phyloP scores from a whole-genome alignment of 2,797 vertebrate genomes.

The Galago senegalensis region DNA sequence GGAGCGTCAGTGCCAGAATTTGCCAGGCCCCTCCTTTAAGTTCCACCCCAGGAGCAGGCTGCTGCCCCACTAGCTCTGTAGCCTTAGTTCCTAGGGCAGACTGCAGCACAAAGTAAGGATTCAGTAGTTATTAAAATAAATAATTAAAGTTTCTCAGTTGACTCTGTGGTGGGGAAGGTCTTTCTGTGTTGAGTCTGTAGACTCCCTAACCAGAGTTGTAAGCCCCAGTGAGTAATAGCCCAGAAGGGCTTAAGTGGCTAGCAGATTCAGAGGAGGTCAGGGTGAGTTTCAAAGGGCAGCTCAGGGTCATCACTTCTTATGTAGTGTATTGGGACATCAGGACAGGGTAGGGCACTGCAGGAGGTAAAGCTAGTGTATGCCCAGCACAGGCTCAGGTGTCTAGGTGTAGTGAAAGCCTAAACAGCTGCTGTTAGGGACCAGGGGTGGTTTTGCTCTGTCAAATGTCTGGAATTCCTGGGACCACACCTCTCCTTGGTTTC shows the following conservation, averaged over 20 bases:
- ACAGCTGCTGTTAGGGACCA: not conserved
- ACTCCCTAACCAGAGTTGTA: not conserved
- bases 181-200: not conserved
- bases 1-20: not conserved
- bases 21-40: not conserved
- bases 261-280: not conserved
- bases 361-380: not conserved
- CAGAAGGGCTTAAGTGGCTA: not conserved
- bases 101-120: not conserved
- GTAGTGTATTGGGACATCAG: too few relatives aligned
- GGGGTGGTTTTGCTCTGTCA: not conserved
- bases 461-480: not conserved
- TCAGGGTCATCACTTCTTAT: not conserved
- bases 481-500: not conserved
- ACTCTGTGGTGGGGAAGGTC: not conserved
- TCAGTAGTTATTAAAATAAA: not conserved
- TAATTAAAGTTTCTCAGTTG: not conserved
- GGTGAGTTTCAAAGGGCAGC: not conserved
- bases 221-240: not conserved
- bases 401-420: too few relatives aligned
- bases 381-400: not conserved
- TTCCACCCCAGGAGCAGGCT: not conserved
- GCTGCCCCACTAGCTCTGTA: not conserved
- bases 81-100: not conserved
- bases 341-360: not conserved